Base-by-base conservation (phyloP, 2,888 invertebrate species). In the Pyrrhosoma nymphula region DNA sequence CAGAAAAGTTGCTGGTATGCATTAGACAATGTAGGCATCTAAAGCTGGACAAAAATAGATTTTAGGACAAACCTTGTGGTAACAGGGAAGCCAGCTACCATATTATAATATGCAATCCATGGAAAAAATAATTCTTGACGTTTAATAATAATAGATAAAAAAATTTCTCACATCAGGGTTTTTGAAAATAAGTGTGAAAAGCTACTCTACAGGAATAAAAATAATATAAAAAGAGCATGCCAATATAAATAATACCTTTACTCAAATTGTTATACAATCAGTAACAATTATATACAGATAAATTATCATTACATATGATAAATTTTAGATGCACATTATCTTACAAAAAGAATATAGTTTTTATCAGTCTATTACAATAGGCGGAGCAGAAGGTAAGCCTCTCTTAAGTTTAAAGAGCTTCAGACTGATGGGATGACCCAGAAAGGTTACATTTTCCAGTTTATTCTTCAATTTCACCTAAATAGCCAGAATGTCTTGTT, bases 401-500 rank as follows among this genome's bases (percentile, higher is more conserved):
- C 35, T 93, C 93, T 69, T 93, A 75, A 69, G 69, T 39, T 63
- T 69, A 47, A 63, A 35, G n/a, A 69, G 63, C 93, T 93, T 93
- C 93, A 63, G 93, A n/a, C 93, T 39, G 47, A 35, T n/a, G n/a
- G 47, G 69, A 47, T 47, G 93, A 75, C 93, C 63, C 69, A 93
- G 26, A 69, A 35, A 55, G 56, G 93, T 93, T 93, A 55, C 75
- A 63, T 93, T 93, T 69, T 47, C 93, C 93, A 93, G 23, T 69
- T 93, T 93, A 47, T 23, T 69, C 69, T 69, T 63, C 93, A 23
- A 69, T 69, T n/a, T 93, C 69, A 93, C 93, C 93, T 93, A 93
- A 75, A 93, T 93, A 69, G 63, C 26, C 69, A 93, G 75, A 93
- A 93, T 39, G 69, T 35, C 30, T 26, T 35, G 35, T 82, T 82